A percentile compares a stretch with the other conserved stretches of the same genome.
These are phyloP conservation scores for Paramacrobiotus metropolitanus DNA, from an alignment of 1,140 invertebrate genomes.

Conservation along the genomic window DNA sequence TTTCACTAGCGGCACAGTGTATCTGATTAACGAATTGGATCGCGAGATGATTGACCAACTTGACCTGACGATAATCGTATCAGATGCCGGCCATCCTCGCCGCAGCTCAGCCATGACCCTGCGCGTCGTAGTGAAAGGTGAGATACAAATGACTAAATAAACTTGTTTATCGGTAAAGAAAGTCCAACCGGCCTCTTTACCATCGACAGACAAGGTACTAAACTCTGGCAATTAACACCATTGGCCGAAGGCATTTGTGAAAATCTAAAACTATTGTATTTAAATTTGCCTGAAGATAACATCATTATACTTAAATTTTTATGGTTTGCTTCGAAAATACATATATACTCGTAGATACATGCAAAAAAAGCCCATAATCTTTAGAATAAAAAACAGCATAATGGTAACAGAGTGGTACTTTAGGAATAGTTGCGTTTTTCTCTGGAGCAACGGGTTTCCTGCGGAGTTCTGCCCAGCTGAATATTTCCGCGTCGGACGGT, in stretches of 20 bases:
- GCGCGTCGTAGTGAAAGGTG: not conserved
- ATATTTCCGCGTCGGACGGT: constrained; percentile 30
- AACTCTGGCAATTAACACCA: constrained; percentile 41
- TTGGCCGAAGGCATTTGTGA: constrained; percentile 20
- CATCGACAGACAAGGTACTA: constrained; percentile 44
- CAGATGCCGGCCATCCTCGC: not conserved
- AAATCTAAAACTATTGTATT: too few relatives aligned
- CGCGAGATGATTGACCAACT: not conserved
- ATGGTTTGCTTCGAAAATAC: too few relatives aligned
- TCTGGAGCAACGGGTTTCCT: constrained; percentile 19
- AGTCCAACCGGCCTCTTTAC: constrained; percentile 50
- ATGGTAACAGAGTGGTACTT: too few relatives aligned
- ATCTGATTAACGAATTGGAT: not conserved
- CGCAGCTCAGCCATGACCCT: not conserved
- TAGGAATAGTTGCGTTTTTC: constrained; percentile 12
- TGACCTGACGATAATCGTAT: not conserved
- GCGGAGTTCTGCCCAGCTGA: constrained; percentile 20
- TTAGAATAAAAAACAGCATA: too few relatives aligned
- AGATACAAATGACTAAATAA: too few relatives aligned
- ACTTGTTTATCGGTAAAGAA: constrained; percentile 59
- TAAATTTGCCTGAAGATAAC: too few relatives aligned
- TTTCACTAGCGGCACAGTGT: not conserved
- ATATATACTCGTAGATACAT: too few relatives aligned
- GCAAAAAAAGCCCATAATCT: too few relatives aligned
- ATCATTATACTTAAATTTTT: too few relatives aligned